Evolutionary conservation across 2,888 invertebrate species (phyloP), one percentile per base, ranked within the genome.

Genomic region (Aproaerema taeniolella): DNA sequence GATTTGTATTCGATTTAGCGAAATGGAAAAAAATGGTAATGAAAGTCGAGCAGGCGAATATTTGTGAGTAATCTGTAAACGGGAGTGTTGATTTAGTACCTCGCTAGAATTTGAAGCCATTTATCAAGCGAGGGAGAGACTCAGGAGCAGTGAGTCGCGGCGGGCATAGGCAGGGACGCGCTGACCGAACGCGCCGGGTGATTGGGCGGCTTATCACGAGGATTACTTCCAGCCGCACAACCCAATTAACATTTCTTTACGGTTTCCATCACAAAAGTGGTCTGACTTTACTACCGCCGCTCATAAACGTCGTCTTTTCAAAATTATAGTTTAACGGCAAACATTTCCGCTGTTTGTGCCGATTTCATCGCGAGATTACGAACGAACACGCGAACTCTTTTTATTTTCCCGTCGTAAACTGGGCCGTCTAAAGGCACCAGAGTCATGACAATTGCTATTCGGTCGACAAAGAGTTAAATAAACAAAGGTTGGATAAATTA

Each of bases 401-500:
- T 38, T 39, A 33, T 33, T 39, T 39, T 26, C 20, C 33, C 16
- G 29, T 15, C 14, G 33, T 35, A 35, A 35, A 37, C 37, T 15
- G 20, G 28, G 17, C n/a, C 25, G 31, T 31, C 9, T 37, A 29
- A 31, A 26, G 17, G 28, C 10, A 36, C 36, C 26, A 28, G 17
- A 40, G 28, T 35, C 34, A 40, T 40, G 39, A 35, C 39, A 34
- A 40, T 34, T 33, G 38, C 11, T 16, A 31, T 38, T 38, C n/a
- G 17, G 16, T 24, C 14, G 10, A 31, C 16, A 17, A 5, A 17
- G 14, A 20, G 8, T 11, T 8, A 17, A 24, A 13, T 26, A 31
- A 36, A 41, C 41, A 36, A n/a, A n/a, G n/a, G n/a, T n/a, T 28
- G 36, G 35, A 41, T 36, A 26, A 41, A 36, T 41, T 31, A 36